Evolutionary conservation across 2,113 vertebrate species (phyloP).

Genomic region (Crotophaga sulcirostris): DNA sequence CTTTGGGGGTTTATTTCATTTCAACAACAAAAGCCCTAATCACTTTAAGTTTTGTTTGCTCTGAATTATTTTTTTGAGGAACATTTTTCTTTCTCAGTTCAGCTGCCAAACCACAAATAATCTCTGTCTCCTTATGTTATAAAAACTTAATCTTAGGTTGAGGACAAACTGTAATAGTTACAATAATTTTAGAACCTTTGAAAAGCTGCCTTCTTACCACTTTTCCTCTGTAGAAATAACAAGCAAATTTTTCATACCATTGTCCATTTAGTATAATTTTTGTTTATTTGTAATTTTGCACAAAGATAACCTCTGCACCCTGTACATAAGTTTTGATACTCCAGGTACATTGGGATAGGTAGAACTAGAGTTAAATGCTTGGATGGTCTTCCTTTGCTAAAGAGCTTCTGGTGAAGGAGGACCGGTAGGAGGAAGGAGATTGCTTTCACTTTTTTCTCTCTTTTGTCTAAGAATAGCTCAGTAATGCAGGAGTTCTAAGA

Average conservation of each 20-base stretch:
- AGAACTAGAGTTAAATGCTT: neutral
- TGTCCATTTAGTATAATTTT: neutral
- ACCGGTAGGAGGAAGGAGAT: neutral
- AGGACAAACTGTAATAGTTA: neutral
- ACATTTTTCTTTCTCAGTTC: neutral
- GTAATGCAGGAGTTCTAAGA: neutral
- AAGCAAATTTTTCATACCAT: neutral
- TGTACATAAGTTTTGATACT: neutral
- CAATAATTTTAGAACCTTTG: neutral
- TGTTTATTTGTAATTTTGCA: neutral
- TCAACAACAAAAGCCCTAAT: neutral
- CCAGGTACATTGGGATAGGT: neutral
- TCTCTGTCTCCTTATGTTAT: neutral
- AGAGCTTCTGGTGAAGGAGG: neutral
- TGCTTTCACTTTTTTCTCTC: neutral
- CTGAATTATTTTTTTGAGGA: neutral
- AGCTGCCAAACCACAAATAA: constrained; percentile 7
- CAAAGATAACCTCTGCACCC: neutral
- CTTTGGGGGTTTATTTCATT: neutral
- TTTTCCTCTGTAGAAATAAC: neutral
- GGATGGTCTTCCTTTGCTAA: neutral
- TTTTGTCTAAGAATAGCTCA: neutral
- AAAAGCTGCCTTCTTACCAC: neutral
- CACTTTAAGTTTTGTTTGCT: neutral
- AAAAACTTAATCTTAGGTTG: neutral